Evolutionary conservation across 2,797 vertebrate species (phyloP).

Genomic region (Danio kyathit): DNA sequence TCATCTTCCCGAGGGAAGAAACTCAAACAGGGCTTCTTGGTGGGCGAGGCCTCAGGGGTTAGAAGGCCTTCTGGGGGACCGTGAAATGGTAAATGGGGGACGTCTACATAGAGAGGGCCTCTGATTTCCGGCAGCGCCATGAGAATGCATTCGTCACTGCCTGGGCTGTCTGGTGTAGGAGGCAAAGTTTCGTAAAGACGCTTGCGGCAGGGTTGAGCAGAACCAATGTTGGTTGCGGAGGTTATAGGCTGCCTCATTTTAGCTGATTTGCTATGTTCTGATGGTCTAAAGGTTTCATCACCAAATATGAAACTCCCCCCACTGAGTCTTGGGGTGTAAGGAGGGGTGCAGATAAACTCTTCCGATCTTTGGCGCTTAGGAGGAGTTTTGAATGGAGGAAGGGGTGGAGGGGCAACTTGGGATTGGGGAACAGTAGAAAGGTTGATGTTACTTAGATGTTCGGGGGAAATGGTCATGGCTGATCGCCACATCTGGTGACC

Average conservation of each 20-base stretch:
- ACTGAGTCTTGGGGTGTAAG: slow-evolving; percentile 75
- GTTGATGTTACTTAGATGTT: slow-evolving; percentile 7
- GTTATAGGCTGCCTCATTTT: slow-evolving; percentile 29
- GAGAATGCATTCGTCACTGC: slow-evolving; percentile 77
- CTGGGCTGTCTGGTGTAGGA: slow-evolving; percentile 79
- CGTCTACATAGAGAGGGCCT: slow-evolving; percentile 80
- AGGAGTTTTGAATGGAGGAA: slow-evolving; percentile 22
- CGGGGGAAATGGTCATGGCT: slow-evolving; percentile 28
- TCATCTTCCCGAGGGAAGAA: slow-evolving; percentile 71
- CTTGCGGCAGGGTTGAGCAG: slow-evolving; percentile 50
- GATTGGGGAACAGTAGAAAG: slow-evolving; percentile 21
- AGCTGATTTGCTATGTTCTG: slow-evolving; percentile 37
- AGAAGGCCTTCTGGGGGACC: slow-evolving; percentile 74
- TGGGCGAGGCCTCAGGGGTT: slow-evolving; percentile 82
- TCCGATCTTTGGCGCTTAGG: slow-evolving; percentile 61
- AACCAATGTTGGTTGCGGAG: slow-evolving; percentile 53
- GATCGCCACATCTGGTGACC: slow-evolving; percentile 55
- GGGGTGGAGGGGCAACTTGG: slow-evolving; percentile 5
- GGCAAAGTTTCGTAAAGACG: slow-evolving; percentile 80
- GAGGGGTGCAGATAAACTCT: slow-evolving; percentile 78
- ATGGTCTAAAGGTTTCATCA: slow-evolving; percentile 59
- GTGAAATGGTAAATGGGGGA: slow-evolving; percentile 70
- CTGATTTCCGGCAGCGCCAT: slow-evolving; percentile 79
- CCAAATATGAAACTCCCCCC: slow-evolving; percentile 77
- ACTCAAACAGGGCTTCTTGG: slow-evolving; percentile 68